Evolutionary conservation across 2,113 vertebrate genomes (phyloP), one percentile per base, ranked within the genome.

Genomic region (Pitta sordida): DNA sequence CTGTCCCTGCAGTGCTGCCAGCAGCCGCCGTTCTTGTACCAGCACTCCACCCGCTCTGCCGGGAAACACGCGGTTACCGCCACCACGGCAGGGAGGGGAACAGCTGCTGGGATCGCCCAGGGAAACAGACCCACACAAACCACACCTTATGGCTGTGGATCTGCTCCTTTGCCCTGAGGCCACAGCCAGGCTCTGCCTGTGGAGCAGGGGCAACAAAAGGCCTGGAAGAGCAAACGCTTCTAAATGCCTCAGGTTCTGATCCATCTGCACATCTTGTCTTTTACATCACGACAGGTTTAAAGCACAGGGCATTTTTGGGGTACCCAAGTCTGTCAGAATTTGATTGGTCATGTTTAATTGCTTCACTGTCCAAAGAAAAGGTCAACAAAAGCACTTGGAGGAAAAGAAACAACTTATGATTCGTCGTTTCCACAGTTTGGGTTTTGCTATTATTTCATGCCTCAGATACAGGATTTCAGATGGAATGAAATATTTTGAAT

Each of bases 1-100:
- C 43, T 29, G 36, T 62, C 97, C 75, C 86, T 89, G 86, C 98
- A 98, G 95, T 97, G 98, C 93, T 98, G 98, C 95, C 94, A 76
- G 89, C 98, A 98, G 29, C 96, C 97, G 0, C 98, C 98, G 2
- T 98, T 98, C 94, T 93, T 97, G 48, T 98, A 98, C 89, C 92
- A 92, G 95, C 98, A 98, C n/a, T 97, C 95, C 15, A 92, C 34
- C 69, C 92, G 92, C 15, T 97, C 98, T 98, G 90, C 8, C 22
- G 41, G 85, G 36, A 59, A 76, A 86, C 4, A 2, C 22, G 3
- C 2, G 9, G 39, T 74, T 16, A 80, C 34, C 7, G 2, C 12
- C 6, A 10, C 2, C 6, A n/a, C 75, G 43, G 41, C 13, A 32
- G 75, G 30, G 0, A 34, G 44, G 29, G 44, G 60, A 74, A 49